phyloP scores from a whole-genome alignment of 1,140 invertebrate species.

The Pteromalus puparum region DNA sequence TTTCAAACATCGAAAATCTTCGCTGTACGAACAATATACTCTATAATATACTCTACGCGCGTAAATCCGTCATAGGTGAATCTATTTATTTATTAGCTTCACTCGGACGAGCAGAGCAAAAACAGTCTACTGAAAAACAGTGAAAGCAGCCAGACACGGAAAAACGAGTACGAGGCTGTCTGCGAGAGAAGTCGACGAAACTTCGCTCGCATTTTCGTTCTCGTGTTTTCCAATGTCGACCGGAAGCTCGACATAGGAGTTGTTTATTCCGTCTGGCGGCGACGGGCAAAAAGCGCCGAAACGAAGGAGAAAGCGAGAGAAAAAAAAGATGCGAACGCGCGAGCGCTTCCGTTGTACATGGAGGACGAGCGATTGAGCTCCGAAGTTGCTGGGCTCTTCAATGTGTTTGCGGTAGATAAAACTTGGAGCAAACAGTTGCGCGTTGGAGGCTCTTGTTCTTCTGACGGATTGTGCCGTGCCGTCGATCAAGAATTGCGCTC shows the following conservation, averaged over 20 bases:
- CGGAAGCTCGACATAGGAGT: conserved; percentile 66
- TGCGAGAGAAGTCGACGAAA: conserved; percentile 6
- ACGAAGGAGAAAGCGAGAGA: conserved; percentile 35
- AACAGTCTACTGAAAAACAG: conserved; percentile 29
- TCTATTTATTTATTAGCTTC: conserved; percentile 49
- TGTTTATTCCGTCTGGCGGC: conserved; percentile 66
- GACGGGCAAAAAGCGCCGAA: conserved; percentile 43
- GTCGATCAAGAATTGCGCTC: conserved; percentile 3
- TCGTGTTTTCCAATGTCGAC: conserved; percentile 62
- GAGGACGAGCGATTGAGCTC: conserved; percentile 52
- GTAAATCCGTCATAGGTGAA: conserved; percentile 42
- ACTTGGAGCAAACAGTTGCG: conserved; percentile 62
- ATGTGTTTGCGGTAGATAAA: conserved; percentile 67
- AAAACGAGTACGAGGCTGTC: conserved; percentile 2
- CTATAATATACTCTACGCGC: conserved; percentile 38
- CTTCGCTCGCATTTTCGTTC: conserved; percentile 38
- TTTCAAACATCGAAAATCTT: not conserved
- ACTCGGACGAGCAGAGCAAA: conserved; percentile 6
- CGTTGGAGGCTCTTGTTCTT: not conserved
- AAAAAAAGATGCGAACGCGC: conserved; percentile 39
- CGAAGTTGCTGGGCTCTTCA: conserved; percentile 55
- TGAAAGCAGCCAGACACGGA: not conserved
- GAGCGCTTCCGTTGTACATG: conserved; percentile 41
- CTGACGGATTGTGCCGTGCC: not conserved
- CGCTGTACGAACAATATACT: conserved; percentile 22